These are phyloP conservation scores for Papilio helenus DNA, from an alignment of 1,140 invertebrate species.

Conservation along the genomic window DNA sequence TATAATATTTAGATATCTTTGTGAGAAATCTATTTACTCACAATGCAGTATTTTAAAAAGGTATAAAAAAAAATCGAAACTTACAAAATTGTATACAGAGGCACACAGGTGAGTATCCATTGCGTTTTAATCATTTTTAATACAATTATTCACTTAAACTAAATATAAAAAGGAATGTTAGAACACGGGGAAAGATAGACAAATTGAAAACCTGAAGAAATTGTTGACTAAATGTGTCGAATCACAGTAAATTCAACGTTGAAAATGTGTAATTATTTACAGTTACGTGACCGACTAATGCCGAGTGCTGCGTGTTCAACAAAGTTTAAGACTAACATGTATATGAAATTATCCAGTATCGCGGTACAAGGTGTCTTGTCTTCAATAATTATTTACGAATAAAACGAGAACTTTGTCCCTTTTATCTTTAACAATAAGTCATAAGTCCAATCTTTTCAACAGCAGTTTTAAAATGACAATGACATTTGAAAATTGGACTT, in stretches of 20 bases:
- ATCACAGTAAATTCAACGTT: background rate
- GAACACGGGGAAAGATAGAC: background rate
- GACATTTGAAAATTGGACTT: background rate
- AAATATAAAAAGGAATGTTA: background rate
- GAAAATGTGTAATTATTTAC: background rate
- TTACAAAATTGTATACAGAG: constrained; percentile 59
- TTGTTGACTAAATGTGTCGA: background rate
- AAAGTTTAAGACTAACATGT: constrained; percentile 31
- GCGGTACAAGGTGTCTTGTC: background rate
- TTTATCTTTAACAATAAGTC: background rate
- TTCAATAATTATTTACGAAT: background rate
- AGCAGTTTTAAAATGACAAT: background rate
- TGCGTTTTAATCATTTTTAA: constrained; percentile 48
- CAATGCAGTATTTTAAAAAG: constrained; percentile 31
- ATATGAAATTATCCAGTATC: constrained; percentile 11
- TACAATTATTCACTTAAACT: background rate
- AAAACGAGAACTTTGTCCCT: constrained; percentile 8
- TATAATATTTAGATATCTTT: background rate
- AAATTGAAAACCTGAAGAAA: background rate
- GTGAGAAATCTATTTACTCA: constrained; percentile 18
- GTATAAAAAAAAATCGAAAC: constrained; percentile 45
- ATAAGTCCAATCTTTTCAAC: background rate
- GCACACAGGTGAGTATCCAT: constrained; percentile 57
- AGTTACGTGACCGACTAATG: constrained; percentile 21
- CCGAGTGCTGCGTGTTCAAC: background rate